phyloP scores from a whole-genome alignment of 2,888 invertebrate species.

The Apodemia mormo region DNA sequence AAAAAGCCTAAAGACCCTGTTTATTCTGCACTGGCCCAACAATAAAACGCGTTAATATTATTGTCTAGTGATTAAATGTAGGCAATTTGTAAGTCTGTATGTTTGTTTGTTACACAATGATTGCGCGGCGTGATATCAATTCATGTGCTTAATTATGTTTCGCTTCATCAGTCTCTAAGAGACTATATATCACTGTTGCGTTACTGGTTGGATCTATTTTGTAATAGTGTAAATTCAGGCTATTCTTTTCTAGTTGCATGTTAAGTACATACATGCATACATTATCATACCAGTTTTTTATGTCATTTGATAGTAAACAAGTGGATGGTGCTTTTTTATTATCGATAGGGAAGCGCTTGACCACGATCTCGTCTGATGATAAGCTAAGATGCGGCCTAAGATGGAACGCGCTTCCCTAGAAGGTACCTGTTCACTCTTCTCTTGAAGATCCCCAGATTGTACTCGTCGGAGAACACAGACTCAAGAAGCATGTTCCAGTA shows the following conservation, averaged over 20 bases:
- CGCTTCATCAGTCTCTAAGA: conserved; percentile 11
- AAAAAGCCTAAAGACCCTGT: not conserved
- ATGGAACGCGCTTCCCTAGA: too few species aligned
- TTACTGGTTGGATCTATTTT: not conserved
- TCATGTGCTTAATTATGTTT: conserved; percentile 14
- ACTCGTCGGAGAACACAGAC: too few species aligned
- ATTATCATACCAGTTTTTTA: too few species aligned
- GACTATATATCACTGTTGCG: conserved; percentile 11
- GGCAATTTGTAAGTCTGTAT: conserved; percentile 32
- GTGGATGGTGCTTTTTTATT: too few species aligned
- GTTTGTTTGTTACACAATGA: conserved; percentile 21
- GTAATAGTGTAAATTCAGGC: conserved; percentile 2
- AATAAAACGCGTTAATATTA: not conserved
- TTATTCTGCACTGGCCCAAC: not conserved
- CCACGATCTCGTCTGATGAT: too few species aligned
- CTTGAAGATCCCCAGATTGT: too few species aligned
- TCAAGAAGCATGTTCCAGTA: too few species aligned
- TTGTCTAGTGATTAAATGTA: conserved; percentile 23
- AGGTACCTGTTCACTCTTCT: too few species aligned
- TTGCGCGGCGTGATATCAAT: conserved; percentile 12
- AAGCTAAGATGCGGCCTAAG: too few species aligned
- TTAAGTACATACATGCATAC: too few species aligned
- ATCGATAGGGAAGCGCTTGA: too few species aligned
- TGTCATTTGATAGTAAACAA: too few species aligned
- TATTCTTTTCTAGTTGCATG: not conserved